Conservation (phyloP, 2,888 invertebrate species). For the Crepidodera aurea region DNA sequence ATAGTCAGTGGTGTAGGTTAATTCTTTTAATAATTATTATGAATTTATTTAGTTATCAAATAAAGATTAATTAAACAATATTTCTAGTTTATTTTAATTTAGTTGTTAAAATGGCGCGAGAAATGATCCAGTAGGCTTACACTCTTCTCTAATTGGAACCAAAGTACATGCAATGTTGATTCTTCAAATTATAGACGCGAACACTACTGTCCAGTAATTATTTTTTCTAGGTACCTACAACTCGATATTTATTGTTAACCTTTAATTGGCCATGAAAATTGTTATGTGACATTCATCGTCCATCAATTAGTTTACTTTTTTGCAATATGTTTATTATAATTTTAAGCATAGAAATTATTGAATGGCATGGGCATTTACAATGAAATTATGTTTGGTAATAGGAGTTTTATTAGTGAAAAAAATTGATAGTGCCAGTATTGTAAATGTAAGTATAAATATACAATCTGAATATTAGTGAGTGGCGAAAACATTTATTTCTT, state of each 20-base stretch:
- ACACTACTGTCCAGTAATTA: conserved; percentile 3
- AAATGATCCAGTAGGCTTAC: no score
- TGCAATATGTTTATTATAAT: not conserved
- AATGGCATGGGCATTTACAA: not conserved
- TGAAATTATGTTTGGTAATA: conserved; percentile 14
- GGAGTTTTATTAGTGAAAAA: not conserved
- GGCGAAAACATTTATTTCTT: no score
- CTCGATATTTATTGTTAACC: not conserved
- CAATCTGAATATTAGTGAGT: no score
- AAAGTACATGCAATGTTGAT: no score
- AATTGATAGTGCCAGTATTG: conserved; percentile 17
- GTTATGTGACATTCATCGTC: conserved; percentile 8
- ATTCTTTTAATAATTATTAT: no score
- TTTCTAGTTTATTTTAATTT: no score
- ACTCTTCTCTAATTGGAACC: no score
- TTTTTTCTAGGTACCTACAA: not conserved
- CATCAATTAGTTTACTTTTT: not conserved
- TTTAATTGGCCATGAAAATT: conserved; percentile 24
- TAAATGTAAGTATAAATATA: conserved; percentile 29
- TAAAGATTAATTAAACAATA: no score
- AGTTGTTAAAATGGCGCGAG: no score
- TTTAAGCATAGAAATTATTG: not conserved
- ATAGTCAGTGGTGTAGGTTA: no score
- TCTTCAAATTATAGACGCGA: no score
- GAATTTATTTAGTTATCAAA: no score